Percentiles rank a stretch among this genome's conserved stretches.
Evolutionary conservation across 2,113 vertebrate genomes (phyloP).

Genomic region (Osmerus mordax): DNA sequence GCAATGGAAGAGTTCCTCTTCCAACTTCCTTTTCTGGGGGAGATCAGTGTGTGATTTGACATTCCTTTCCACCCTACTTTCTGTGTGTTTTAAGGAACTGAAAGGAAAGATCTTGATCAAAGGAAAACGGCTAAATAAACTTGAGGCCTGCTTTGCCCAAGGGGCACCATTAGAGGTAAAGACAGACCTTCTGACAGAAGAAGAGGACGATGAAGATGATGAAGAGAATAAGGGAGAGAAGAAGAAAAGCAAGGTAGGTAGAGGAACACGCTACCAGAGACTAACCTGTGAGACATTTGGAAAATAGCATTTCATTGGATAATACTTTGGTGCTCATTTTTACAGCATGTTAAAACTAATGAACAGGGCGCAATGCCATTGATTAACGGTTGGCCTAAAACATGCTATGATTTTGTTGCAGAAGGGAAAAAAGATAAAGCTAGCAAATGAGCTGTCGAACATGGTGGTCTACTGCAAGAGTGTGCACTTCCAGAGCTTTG

Average conservation of each 20-base stretch:
- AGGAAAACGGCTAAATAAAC: constrained; percentile 86
- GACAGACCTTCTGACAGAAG: constrained; percentile 82
- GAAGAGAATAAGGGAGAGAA: constrained; percentile 56
- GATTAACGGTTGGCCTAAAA: too few species aligned
- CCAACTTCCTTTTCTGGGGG: background rate
- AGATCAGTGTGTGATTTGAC: background rate
- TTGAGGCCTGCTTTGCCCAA: constrained; percentile 65
- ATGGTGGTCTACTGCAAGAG: constrained; percentile 92
- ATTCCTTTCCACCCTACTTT: background rate
- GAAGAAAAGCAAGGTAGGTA: constrained; percentile 44
- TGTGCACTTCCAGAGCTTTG: constrained; percentile 84
- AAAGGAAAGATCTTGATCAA: constrained; percentile 93
- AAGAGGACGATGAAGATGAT: constrained; percentile 81
- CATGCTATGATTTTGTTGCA: constrained; percentile 30
- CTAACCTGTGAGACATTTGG: background rate
- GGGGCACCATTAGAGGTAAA: constrained; percentile 52
- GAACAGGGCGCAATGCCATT: too few species aligned
- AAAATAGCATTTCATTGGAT: background rate
- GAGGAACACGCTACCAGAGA: background rate
- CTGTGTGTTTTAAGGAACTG: constrained; percentile 74
- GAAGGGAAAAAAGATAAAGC: constrained; percentile 78
- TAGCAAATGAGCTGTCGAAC: constrained; percentile 88
- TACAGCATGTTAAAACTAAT: too few species aligned
- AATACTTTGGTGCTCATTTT: too few species aligned
- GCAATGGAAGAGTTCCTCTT: background rate